Evolutionary conservation across 1,140 invertebrate genomes (phyloP).

Genomic region (Eurosta solidaginis): DNA sequence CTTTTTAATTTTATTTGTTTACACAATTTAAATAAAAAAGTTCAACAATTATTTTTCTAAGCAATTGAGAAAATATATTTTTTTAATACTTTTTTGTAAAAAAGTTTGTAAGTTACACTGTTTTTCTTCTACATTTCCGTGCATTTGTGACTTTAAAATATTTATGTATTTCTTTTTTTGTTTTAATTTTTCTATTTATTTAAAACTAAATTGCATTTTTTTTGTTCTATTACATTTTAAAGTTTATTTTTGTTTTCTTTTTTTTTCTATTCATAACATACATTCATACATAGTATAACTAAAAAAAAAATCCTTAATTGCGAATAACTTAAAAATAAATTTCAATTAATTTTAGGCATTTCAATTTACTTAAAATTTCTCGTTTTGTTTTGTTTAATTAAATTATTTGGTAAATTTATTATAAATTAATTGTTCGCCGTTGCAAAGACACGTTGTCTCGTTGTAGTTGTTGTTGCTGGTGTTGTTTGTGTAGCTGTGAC

Average conservation of each 20-base stretch:
- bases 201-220: too few relatives aligned
- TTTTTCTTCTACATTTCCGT: too few relatives aligned
- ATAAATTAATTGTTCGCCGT: constrained; percentile 41
- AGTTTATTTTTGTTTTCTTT: too few relatives aligned
- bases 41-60: too few relatives aligned
- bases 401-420: constrained; percentile 19
- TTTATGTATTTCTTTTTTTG: neutral
- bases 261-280: neutral
- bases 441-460: constrained; percentile 48
- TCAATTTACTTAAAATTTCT: neutral
- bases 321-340: constrained; percentile 3
- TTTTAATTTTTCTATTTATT: neutral
- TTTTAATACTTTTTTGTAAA: too few relatives aligned
- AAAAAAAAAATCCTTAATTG: constrained; percentile 1
- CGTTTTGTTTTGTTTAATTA: constrained; percentile 4
- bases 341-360: constrained; percentile 11
- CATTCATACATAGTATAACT: constrained; percentile 21
- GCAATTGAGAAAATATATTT: too few relatives aligned
- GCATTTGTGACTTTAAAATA: too few relatives aligned
- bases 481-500: neutral
- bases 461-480: constrained; percentile 38
- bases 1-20: too few relatives aligned
- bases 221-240: neutral
- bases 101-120: too few relatives aligned
- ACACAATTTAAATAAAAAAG: too few relatives aligned